These are phyloP conservation scores for Drosophila pseudoobscura DNA, from an alignment of 1,140 invertebrate genomes.

Conservation along the genomic window DNA sequence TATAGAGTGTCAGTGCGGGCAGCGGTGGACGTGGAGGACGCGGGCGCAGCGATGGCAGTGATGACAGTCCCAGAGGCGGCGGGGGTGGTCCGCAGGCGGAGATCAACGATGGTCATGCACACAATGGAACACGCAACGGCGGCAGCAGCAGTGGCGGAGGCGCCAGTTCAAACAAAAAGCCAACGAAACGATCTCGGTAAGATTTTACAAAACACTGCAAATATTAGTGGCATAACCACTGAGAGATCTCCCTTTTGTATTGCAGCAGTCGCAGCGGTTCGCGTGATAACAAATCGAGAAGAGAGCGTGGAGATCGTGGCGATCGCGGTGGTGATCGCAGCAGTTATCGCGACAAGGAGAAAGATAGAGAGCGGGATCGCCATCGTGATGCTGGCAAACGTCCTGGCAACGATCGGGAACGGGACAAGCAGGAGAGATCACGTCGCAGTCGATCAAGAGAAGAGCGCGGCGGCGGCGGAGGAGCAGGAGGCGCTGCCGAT, in stretches of 20 bases:
- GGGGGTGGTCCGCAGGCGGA: conserved; percentile 41
- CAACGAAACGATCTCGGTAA: conserved; percentile 66
- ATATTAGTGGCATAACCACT: not conserved
- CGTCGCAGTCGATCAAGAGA: conserved; percentile 65
- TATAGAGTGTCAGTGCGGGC: conserved; percentile 72
- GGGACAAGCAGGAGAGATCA: conserved; percentile 44
- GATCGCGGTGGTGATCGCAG: conserved; percentile 49
- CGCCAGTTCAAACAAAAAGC: conserved; percentile 54
- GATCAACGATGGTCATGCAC: conserved; percentile 49
- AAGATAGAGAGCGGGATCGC: conserved; percentile 45
- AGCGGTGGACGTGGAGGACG: conserved; percentile 68
- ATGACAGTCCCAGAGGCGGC: conserved; percentile 53
- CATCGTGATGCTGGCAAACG: conserved; percentile 49
- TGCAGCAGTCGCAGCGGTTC: conserved; percentile 69
- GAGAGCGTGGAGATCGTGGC: conserved; percentile 55
- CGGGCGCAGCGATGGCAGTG: conserved; percentile 58
- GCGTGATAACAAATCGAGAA: conserved; percentile 58
- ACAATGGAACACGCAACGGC: conserved; percentile 63
- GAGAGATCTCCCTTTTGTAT: not conserved
- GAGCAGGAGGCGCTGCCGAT: conserved; percentile 14
- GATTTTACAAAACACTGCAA: not conserved
- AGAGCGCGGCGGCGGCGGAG: conserved; percentile 31
- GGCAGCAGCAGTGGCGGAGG: conserved; percentile 29
- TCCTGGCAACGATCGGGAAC: conserved; percentile 73
- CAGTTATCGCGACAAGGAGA: conserved; percentile 77